These are phyloP conservation scores for Pan paniscus DNA, from an alignment of 2,113 vertebrate genomes.

Conservation along the genomic window DNA sequence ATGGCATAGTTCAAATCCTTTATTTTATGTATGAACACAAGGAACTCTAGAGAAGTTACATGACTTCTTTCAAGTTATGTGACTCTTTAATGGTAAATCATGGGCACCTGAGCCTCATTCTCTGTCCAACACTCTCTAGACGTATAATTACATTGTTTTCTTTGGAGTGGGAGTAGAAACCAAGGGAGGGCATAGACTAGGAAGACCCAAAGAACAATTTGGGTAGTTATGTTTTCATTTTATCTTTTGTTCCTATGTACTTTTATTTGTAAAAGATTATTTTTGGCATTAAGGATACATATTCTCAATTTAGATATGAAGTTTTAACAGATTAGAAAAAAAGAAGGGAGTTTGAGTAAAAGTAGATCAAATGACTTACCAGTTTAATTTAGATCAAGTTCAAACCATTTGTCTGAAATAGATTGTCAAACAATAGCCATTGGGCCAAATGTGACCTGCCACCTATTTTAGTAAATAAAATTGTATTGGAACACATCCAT, in stretches of 20 bases:
- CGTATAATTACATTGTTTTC: neutral
- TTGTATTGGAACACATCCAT: neutral
- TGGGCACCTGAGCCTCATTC: neutral
- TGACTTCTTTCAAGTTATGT: neutral
- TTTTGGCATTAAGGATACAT: neutral
- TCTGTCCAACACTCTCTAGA: neutral
- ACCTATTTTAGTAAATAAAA: neutral
- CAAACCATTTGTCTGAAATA: neutral
- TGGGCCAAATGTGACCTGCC: neutral
- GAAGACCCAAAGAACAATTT: neutral
- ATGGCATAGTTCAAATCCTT: neutral
- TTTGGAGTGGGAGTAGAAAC: neutral
- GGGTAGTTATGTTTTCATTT: neutral
- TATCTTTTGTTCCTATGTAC: neutral
- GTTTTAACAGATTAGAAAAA: neutral
- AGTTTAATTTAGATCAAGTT: neutral
- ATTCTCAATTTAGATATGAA: neutral
- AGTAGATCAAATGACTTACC: neutral
- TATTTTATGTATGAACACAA: neutral
- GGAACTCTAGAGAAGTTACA: neutral
- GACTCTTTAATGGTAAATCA: neutral
- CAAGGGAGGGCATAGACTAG: neutral
- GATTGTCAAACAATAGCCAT: neutral
- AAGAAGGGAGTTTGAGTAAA: neutral
- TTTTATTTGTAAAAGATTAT: neutral